Conservation (phyloP, 2,113 vertebrate species). For the Elanoides forficatus region DNA sequence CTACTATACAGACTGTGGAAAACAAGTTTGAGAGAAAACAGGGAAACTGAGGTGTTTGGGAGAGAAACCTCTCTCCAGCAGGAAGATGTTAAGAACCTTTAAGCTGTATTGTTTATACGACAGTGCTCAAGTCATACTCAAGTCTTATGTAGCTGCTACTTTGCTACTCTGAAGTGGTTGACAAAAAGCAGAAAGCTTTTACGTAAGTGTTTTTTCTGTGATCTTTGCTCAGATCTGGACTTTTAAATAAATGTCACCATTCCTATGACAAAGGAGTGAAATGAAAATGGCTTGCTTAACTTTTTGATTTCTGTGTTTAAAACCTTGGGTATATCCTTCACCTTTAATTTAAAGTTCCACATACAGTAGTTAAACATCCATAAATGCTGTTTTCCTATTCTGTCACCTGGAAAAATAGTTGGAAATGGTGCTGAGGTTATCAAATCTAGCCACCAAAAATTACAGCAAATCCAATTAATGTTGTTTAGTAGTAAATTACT, state of each 20-base stretch:
- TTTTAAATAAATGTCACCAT: neutral
- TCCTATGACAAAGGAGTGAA: neutral
- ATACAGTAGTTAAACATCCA: neutral
- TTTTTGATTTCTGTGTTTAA: neutral
- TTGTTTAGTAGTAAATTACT: constrained; percentile 52
- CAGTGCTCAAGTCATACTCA: neutral
- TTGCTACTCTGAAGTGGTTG: neutral
- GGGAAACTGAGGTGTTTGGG: neutral
- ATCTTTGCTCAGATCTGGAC: neutral
- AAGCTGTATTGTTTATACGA: neutral
- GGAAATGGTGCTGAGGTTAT: constrained; percentile 35
- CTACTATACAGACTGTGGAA: neutral
- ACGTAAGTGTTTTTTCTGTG: neutral
- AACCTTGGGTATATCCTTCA: neutral
- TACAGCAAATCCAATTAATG: constrained; percentile 45
- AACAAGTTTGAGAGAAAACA: neutral
- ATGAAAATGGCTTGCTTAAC: neutral
- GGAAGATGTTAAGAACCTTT: neutral
- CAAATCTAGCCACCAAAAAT: constrained; percentile 54
- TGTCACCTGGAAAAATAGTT: constrained; percentile 39
- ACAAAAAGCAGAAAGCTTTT: neutral
- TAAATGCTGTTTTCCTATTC: constrained; percentile 10
- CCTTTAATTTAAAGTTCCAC: neutral
- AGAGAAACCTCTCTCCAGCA: neutral
- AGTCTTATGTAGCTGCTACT: too few relatives aligned